Percentiles rank a stretch among this genome's conserved stretches.
Evolutionary conservation across 2,797 vertebrate genomes (phyloP).

Genomic region (Esox masquinongy): DNA sequence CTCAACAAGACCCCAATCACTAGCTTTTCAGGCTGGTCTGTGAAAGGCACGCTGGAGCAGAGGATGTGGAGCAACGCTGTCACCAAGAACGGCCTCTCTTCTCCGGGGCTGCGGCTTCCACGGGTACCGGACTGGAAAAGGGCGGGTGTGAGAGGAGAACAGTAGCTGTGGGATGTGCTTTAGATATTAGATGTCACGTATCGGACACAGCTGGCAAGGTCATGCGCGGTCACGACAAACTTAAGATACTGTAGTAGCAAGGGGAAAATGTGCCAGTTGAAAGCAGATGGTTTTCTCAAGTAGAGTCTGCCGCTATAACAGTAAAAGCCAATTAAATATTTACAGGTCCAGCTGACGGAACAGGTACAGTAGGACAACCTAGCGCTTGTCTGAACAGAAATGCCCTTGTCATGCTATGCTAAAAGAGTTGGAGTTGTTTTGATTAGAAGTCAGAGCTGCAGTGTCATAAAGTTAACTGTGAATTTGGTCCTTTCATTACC

Average conservation of each 20-base stretch:
- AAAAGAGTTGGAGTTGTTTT: slow-evolving; percentile 13
- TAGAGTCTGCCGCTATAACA: slow-evolving; percentile 6
- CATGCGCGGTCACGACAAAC: background rate
- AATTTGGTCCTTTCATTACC: slow-evolving; percentile 46
- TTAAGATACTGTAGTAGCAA: background rate
- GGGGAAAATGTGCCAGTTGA: background rate
- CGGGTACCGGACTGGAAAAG: background rate
- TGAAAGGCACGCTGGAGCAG: background rate
- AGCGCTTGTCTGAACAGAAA: background rate
- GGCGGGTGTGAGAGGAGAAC: background rate
- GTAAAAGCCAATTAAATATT: slow-evolving; percentile 18
- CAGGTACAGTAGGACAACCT: background rate
- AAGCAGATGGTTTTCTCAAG: background rate
- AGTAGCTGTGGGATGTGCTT: background rate
- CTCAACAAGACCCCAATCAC: background rate
- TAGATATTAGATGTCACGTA: background rate
- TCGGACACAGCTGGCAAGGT: background rate
- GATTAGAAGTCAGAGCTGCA: slow-evolving; percentile 27
- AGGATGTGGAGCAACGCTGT: background rate
- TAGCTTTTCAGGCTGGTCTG: background rate
- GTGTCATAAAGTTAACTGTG: slow-evolving; percentile 23
- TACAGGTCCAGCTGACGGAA: slow-evolving; percentile 1
- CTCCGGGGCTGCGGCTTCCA: background rate
- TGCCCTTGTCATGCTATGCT: background rate
- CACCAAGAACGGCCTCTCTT: background rate